Conservation (phyloP, 2,888 invertebrate genomes). For the Penaeus monodon region DNA sequence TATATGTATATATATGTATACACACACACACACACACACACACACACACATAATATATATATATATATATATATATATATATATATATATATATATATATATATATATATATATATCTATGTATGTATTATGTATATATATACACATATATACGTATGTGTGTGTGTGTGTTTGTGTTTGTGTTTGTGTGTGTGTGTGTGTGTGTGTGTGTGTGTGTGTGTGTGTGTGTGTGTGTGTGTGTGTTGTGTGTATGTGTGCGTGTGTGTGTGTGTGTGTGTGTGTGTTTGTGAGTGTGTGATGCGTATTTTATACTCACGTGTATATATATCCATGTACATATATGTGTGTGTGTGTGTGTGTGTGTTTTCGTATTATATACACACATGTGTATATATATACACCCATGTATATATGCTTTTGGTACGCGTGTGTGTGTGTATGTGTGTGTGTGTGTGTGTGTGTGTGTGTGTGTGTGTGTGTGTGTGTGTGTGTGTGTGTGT, state of each 20-base stretch:
- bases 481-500: not conserved
- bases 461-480: constrained; percentile 1
- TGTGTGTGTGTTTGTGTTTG: too few relatives aligned
- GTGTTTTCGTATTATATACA: not conserved
- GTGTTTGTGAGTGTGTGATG: not conserved
- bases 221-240: not conserved
- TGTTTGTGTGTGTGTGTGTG: not conserved
- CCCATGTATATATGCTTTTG: not conserved
- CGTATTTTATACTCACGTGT: too few relatives aligned
- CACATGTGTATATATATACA: not conserved
- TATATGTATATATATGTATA: not conserved
- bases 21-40: not conserved
- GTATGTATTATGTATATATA: too few relatives aligned
- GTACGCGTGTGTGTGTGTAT: constrained; percentile 3
- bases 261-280: not conserved
- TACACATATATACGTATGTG: too few relatives aligned
- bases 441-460: not conserved
- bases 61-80: not conserved
- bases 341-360: not conserved
- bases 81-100: too few relatives aligned
- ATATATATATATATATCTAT: too few relatives aligned
- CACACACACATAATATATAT: not conserved
- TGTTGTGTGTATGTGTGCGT: not conserved
- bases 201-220: not conserved
- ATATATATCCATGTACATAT: not conserved